Evolutionary conservation across 2,113 vertebrate genomes (phyloP), one percentile per base, ranked within the genome.

Genomic region (Micromys minutus): DNA sequence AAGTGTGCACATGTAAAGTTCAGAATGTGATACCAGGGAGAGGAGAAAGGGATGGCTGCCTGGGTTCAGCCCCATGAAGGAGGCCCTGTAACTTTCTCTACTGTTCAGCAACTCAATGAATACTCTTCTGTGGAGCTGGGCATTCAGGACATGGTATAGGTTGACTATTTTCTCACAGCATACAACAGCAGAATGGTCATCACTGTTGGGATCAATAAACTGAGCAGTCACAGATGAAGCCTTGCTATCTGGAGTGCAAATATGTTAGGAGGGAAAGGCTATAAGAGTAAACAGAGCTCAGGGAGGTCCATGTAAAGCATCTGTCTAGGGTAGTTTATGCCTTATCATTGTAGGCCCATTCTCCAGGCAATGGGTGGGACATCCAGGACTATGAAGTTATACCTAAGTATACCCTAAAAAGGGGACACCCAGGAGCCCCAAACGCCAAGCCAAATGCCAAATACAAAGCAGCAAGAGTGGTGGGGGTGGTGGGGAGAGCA

Each of bases 281-380:
- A 21, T 47, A 42, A 34, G 12, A 3, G 1, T 61, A 72, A 77
- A 83, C 10, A 24, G 79, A 74, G 6, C 52, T 77, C 61, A 79
- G 77, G 77, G 50, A 89, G 71, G 45, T 17, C 4, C 5, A 24
- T 0, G 0, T 0, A 19, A 21, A 77, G 11, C 3, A 0, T 47
- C 31, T 45, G 13, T 47, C 42, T 47, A 31, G 52, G 29, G n/a
- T 45, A 36, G 67, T 29, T 59, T 9, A 17, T 11, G n/a, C 34
- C 69, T 52, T 31, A 26, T 67, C 12, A 5, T 17, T 15, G 39
- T 29, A 55, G 17, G 21, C 21, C 34, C 31, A 45, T 34, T 34
- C 12, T 42, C 19, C 7, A 50, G 50, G 6, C 15, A 57, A 71
- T 50, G 13, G 67, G 31, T 71, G 12, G 47, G 10, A 63, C 7